These are phyloP conservation scores for Heterotilapia buettikoferi DNA, from an alignment of 2,113 vertebrate genomes.

Conservation along the genomic window DNA sequence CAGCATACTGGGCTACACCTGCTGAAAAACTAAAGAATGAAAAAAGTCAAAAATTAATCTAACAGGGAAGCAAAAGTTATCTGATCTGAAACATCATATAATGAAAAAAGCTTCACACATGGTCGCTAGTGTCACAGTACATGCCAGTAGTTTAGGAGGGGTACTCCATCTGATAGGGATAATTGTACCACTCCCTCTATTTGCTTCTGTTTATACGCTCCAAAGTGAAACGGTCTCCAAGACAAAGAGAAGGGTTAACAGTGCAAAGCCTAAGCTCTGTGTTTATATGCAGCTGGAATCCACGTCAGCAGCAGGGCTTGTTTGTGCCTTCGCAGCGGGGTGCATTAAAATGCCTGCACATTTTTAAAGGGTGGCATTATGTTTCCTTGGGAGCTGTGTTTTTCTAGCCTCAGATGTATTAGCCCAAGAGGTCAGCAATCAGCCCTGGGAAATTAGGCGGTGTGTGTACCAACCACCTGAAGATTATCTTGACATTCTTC, in stretches of 20 bases:
- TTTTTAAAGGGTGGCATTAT: conserved; percentile 15
- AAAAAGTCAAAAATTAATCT: not conserved
- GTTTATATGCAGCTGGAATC: conserved; percentile 16
- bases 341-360: not conserved
- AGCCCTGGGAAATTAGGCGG: conserved; percentile 2
- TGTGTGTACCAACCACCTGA: conserved; percentile 32
- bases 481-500: conserved; percentile 61
- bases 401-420: conserved; percentile 14
- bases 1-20: not conserved
- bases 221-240: not conserved
- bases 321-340: not conserved
- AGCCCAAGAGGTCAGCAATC: conserved; percentile 18
- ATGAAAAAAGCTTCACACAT: not conserved
- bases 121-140: not conserved
- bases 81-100: not conserved
- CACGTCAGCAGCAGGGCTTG: conserved; percentile 18
- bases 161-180: not conserved
- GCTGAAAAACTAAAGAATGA: not conserved
- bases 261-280: not conserved
- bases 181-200: not conserved
- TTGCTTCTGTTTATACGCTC: not conserved
- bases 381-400: conserved; percentile 20
- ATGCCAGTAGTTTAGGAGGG: not conserved
- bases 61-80: not conserved
- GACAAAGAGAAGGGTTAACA: not conserved